phyloP scores from a whole-genome alignment of 2,888 invertebrate species.

The Dicyrtoma fusca region DNA sequence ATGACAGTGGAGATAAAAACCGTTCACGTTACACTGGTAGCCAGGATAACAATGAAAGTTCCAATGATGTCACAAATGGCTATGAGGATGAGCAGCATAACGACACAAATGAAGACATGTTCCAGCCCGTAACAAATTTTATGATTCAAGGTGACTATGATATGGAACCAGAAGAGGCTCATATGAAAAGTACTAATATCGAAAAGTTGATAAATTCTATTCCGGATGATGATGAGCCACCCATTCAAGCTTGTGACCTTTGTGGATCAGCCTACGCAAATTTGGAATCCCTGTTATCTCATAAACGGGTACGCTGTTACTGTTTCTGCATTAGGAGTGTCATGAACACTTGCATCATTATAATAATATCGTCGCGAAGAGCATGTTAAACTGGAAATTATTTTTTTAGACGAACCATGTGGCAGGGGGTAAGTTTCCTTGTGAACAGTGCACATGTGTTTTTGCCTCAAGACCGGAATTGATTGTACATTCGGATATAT shows the following conservation, averaged over 20 bases:
- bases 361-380: background rate
- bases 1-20: background rate
- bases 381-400: background rate
- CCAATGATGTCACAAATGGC: background rate
- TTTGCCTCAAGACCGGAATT: constrained; percentile 26
- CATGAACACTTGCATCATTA: background rate
- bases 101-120: background rate
- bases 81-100: background rate
- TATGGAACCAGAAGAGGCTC: constrained; percentile 26
- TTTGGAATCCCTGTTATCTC: constrained; percentile 9
- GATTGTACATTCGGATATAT: constrained; percentile 27
- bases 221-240: constrained; percentile 20
- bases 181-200: constrained; percentile 23
- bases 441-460: constrained; percentile 18
- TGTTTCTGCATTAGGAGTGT: too few relatives aligned
- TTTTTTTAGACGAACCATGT: constrained; percentile 30
- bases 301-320: constrained; percentile 22
- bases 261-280: constrained; percentile 25
- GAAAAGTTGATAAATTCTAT: constrained; percentile 30
- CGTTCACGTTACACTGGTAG: too few relatives aligned
- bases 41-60: background rate
- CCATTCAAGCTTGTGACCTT: constrained; percentile 14
- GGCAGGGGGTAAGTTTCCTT: constrained; percentile 4
- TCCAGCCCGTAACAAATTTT: constrained; percentile 15
- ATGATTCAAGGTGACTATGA: constrained; percentile 23